Evolutionary conservation across 2,888 invertebrate genomes (phyloP).

Genomic region (Drosophila picticornis): DNA sequence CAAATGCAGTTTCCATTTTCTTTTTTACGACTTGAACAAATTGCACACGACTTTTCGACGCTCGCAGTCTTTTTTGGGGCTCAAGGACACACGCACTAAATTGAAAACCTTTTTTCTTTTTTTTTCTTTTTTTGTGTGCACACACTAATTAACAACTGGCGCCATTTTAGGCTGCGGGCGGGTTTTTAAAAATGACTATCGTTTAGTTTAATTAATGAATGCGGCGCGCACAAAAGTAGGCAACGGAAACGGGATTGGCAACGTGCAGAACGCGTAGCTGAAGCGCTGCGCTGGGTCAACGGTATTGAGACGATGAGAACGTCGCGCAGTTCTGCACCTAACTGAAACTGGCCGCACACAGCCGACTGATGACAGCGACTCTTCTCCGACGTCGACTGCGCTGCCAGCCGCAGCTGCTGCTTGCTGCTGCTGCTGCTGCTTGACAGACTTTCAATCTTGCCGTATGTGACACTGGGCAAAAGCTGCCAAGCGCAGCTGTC

Average conservation of each 20-base stretch:
- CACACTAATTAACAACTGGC: constrained; percentile 45
- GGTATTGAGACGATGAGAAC: constrained; percentile 42
- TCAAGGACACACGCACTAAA: constrained; percentile 47
- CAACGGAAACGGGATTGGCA: constrained; percentile 29
- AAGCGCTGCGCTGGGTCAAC: constrained; percentile 25
- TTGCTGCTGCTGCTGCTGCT: constrained; percentile 22
- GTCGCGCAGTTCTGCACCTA: constrained; percentile 74
- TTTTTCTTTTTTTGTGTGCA: neutral
- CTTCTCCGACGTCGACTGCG: constrained; percentile 29
- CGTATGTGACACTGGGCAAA: constrained; percentile 27
- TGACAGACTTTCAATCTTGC: constrained; percentile 55
- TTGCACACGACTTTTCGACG: constrained; percentile 29
- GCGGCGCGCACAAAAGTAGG: constrained; percentile 35
- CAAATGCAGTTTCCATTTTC: constrained; percentile 27
- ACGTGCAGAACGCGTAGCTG: constrained; percentile 49
- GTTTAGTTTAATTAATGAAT: constrained; percentile 61
- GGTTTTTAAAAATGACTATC: constrained; percentile 13
- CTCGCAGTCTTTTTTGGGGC: constrained; percentile 4
- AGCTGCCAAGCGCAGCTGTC: constrained; percentile 39
- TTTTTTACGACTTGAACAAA: constrained; percentile 35
- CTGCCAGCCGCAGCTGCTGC: constrained; percentile 29
- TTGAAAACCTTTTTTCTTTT: constrained; percentile 1
- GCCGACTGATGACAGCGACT: constrained; percentile 43
- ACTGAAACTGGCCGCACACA: constrained; percentile 58
- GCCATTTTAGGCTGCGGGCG: neutral